Conservation (phyloP, 2,797 vertebrate species). For the Monodelphis domestica region DNA sequence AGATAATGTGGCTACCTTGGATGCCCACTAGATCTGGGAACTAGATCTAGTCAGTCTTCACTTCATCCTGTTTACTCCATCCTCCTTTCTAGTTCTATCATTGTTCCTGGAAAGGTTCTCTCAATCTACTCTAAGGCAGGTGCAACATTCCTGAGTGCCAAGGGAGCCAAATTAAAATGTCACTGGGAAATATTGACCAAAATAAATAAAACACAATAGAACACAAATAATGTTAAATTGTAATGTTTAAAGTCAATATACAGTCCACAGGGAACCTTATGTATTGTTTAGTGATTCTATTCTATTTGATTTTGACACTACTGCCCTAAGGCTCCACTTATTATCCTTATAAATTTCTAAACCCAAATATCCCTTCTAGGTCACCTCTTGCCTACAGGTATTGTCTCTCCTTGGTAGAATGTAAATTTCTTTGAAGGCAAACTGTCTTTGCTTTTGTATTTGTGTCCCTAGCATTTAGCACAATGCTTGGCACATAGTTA, state of each 20-base stretch:
- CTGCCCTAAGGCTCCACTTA: background rate
- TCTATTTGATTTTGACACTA: background rate
- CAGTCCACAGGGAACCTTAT: background rate
- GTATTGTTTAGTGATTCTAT: background rate
- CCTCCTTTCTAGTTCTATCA: background rate
- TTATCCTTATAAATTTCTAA: background rate
- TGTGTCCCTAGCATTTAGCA: background rate
- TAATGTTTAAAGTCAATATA: background rate
- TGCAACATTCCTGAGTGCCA: background rate
- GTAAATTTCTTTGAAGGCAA: background rate
- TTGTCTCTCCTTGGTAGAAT: background rate
- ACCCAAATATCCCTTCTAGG: background rate
- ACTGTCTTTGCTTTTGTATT: background rate
- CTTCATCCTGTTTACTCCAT: background rate
- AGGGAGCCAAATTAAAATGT: background rate
- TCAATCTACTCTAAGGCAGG: background rate
- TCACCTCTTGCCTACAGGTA: background rate
- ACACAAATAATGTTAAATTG: background rate
- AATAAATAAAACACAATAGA: background rate
- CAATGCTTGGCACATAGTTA: background rate
- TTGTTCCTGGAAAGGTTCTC: background rate
- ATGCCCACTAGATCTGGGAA: background rate
- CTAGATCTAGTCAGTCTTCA: background rate
- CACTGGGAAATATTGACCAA: background rate
- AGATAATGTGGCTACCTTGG: background rate